Conservation (phyloP, 2,888 invertebrate species). For the Tridacna gigas region DNA sequence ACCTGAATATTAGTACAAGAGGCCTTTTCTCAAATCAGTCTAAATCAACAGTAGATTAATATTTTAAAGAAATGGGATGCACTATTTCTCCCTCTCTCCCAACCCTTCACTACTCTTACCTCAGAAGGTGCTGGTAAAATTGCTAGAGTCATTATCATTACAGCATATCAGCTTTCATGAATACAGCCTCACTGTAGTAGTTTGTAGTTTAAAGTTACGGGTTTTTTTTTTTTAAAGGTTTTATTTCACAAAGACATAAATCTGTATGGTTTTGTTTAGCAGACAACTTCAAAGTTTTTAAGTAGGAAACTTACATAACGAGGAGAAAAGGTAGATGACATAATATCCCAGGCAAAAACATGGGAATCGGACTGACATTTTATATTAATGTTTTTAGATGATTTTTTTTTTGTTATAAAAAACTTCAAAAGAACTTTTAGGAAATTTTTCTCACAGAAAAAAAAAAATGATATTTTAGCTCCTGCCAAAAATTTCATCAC, state of each 20-base stretch:
- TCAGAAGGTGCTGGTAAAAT: too few relatives aligned
- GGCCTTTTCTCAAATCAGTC: conserved; percentile 22
- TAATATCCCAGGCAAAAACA: not conserved
- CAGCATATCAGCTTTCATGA: too few relatives aligned
- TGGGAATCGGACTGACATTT: not conserved
- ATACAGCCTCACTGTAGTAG: too few relatives aligned
- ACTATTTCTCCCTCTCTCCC: not conserved
- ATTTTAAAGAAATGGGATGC: conserved; percentile 40
- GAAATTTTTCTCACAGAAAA: not conserved
- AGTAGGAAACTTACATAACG: too few relatives aligned
- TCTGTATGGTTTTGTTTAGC: too few relatives aligned
- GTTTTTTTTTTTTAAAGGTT: too few relatives aligned
- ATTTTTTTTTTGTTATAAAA: not conserved
- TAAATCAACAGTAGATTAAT: conserved; percentile 46
- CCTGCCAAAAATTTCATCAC: conserved; percentile 35
- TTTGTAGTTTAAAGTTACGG: too few relatives aligned
- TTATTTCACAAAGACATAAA: too few relatives aligned
- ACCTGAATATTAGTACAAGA: conserved; percentile 33
- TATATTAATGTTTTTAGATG: not conserved
- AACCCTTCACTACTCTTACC: too few relatives aligned
- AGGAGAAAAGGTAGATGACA: too few relatives aligned
- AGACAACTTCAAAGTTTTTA: too few relatives aligned
- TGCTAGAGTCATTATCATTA: too few relatives aligned
- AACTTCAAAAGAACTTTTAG: not conserved
- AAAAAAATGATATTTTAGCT: not conserved